Base-by-base conservation (phyloP, 2,888 invertebrate genomes). In the Harpalus rubripes region DNA sequence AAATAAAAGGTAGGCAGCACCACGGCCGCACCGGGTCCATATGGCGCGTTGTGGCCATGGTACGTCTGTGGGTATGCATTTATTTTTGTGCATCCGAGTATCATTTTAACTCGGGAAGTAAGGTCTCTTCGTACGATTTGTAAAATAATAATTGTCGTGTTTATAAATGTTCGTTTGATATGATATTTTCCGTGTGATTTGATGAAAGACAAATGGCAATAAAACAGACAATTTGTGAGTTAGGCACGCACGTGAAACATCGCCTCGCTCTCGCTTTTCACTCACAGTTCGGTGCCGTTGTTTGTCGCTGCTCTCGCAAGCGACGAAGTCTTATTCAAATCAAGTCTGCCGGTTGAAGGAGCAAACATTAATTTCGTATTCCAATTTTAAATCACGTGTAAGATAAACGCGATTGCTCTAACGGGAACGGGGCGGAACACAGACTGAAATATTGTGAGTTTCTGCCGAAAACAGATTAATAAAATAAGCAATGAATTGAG, bases 301-400 rank as follows among this genome's bases (percentile, higher is more conserved):
- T 74, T 74, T 74, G 72, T 74, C 72, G 72, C 52, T 41, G 12
- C 44, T 10, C 44, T 10, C 26, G 72, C 22, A 22, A 74, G 72
- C 78, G 26, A 59, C 58, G 82, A 82, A 58, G 72, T 59, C 82
- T 82, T 82, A 82, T 82, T 82, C 82, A 82, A 82, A 82, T 82
- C 82, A 82, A 82, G 82, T 68, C 81, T 65, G 80, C 80, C 61
- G 61, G 80, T 80, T 61, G 81, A 81, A 52, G 68, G 68, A 85
- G 85, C 85, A 85, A 85, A 85, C 85, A 85, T 85, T 85, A 85
- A 85, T 85, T 85, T 85, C 80, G 85, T 80, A 85, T 85, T 80
- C 85, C 85, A 85, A 85, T 85, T 85, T 85, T 85, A 85, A 85
- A 85, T 85, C 85, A 85, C 85, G 85, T 85, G 85, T 80, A 85